Base-by-base conservation (phyloP, 2,888 invertebrate genomes). In the Oscheius myriophilus region DNA sequence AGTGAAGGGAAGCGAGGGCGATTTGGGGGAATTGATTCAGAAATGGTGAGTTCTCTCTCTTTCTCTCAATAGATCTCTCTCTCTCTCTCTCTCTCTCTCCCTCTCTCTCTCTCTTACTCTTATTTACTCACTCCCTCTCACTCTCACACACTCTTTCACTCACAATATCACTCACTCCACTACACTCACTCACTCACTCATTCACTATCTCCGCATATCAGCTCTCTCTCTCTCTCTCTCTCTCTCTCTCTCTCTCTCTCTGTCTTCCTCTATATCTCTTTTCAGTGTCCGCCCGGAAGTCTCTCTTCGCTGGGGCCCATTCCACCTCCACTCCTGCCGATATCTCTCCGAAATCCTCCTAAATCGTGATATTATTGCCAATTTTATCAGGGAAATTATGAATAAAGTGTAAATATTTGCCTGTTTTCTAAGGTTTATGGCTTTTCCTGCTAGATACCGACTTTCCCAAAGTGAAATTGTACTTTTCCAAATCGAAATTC, bases 21-120 rank as follows among this genome's bases (percentile, higher is more conserved):
- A n/a, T 11, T 23, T 63, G 12, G 26, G 42, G 1, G 63, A 63
- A 21, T 23, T 63, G 12, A 63, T 63, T 23, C 33, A 39, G 7
- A 53, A 53, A 11, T 63, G 61, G 61, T 61, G 1, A 16, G 49
- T 46, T 12, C 21, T 46, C 18, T 55, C 14, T 39, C 41, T 39
- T n/a, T n/a, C 21, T 9, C 14, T 9, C 51, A 51, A 51, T n/a
- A 12, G 21, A 6, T 3, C 33, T 33, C 33, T 33, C 33, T 33
- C 33, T 9, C 9, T 3, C 33, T 33, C 33, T 33, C 33, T 33
- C 33, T 33, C 33, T 33, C 33, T 33, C 33, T 33, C 33, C 9
- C 33, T 33, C 33, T 33, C 33, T 33, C 33, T 33, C 33, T 6
- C 9, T 33, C 33, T 33, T 9, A 3, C 33, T 33, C 33, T 6